Percentiles rank a stretch among this genome's conserved stretches.
phyloP scores from a whole-genome alignment of 2,888 invertebrate genomes.

The Eristalinus aeneus region DNA sequence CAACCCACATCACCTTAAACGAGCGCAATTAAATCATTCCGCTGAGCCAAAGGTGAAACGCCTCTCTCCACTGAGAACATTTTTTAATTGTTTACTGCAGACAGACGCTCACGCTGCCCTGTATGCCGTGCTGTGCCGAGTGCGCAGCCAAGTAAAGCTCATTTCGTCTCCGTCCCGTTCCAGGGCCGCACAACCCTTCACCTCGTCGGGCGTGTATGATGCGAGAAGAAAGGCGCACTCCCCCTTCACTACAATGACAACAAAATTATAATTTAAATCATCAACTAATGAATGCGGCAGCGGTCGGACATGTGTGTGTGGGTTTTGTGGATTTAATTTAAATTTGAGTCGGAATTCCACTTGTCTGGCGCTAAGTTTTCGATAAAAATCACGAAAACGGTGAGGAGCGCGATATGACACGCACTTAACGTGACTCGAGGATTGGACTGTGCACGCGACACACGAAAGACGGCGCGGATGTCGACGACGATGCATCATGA shows the following conservation, averaged over 20 bases:
- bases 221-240: not conserved
- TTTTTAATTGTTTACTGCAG: conserved; percentile 40
- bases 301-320: not conserved
- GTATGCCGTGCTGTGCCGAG: not conserved
- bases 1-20: conserved; percentile 64
- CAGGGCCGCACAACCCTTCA: not conserved
- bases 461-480: conserved; percentile 8
- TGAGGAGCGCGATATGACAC: conserved; percentile 53
- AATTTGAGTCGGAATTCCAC: conserved; percentile 57
- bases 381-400: conserved; percentile 58
- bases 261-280: conserved; percentile 61
- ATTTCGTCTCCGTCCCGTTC: not conserved
- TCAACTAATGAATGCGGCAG: conserved; percentile 4
- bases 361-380: conserved; percentile 61
- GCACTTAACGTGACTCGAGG: conserved; percentile 46
- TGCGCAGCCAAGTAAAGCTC: not conserved
- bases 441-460: conserved; percentile 50
- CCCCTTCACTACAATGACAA: conserved; percentile 50
- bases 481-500: not conserved
- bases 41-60: conserved; percentile 53
- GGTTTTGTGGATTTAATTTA: conserved; percentile 30
- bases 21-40: conserved; percentile 59
- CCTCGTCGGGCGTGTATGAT: not conserved
- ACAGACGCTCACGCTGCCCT: not conserved
- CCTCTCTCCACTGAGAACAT: conserved; percentile 36